These are phyloP conservation scores for Zonitis immaculata DNA, from an alignment of 2,888 invertebrate genomes.

Conservation along the genomic window DNA sequence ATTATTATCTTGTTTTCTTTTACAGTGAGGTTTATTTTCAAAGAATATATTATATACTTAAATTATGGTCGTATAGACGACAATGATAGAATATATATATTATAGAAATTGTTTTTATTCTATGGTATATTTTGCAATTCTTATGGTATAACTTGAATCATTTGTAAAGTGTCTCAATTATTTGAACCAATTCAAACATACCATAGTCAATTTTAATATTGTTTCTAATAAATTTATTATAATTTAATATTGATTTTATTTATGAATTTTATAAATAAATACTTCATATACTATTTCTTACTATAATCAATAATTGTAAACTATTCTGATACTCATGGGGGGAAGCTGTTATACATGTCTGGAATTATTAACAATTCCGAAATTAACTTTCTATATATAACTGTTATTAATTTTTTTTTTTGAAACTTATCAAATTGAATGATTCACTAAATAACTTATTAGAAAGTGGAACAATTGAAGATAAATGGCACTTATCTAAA, in stretches of 20 bases:
- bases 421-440: too few relatives aligned
- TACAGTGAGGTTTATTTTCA: constrained; percentile 41
- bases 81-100: constrained; percentile 39
- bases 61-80: constrained; percentile 42
- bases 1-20: constrained; percentile 27
- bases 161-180: constrained; percentile 32
- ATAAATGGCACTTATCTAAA: too few relatives aligned
- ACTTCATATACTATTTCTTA: background rate
- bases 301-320: too few relatives aligned
- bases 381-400: too few relatives aligned
- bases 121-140: constrained; percentile 25
- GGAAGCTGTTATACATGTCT: too few relatives aligned
- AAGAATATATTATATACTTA: constrained; percentile 45
- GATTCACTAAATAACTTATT: too few relatives aligned
- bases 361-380: too few relatives aligned
- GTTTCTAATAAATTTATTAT: constrained; percentile 47
- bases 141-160: constrained; percentile 20
- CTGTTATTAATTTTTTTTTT: too few relatives aligned
- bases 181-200: constrained; percentile 42
- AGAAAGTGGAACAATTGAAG: too few relatives aligned
- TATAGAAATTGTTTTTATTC: constrained; percentile 42
- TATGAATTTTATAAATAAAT: constrained; percentile 5
- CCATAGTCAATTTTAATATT: constrained; percentile 48
- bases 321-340: too few relatives aligned
- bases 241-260: constrained; percentile 27